Percentiles rank a stretch among this genome's conserved stretches.
These are phyloP conservation scores for Pseudopipra pipra DNA, from an alignment of 2,113 vertebrate species.

Conservation along the genomic window DNA sequence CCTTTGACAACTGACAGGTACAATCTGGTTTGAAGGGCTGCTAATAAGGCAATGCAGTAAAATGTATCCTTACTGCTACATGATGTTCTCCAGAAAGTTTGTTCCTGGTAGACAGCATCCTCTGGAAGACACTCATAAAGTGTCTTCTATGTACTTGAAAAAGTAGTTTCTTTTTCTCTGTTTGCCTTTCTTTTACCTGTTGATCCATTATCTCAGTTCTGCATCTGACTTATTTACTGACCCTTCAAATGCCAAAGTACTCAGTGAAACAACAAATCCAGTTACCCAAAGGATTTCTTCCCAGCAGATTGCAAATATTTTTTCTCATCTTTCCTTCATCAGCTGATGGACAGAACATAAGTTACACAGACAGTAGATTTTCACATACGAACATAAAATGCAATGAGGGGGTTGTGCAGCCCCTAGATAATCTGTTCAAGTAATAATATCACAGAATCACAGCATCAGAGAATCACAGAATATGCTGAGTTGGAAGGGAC, in stretches of 20 bases:
- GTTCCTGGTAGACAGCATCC: background rate
- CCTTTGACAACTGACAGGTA: background rate
- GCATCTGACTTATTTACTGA: background rate
- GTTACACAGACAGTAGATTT: background rate
- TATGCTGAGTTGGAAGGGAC: background rate
- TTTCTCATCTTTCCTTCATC: background rate
- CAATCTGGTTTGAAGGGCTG: background rate
- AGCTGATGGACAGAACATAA: rapidly evolving
- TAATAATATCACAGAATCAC: background rate
- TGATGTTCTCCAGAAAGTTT: background rate
- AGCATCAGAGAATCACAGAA: background rate
- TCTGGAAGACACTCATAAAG: background rate
- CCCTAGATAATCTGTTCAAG: background rate
- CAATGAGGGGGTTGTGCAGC: background rate
- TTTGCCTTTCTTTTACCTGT: background rate
- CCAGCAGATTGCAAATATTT: background rate
- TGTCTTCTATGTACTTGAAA: background rate
- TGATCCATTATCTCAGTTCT: background rate
- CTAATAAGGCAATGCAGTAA: background rate
- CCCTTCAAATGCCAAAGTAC: background rate
- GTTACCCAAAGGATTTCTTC: background rate
- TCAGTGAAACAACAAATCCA: background rate
- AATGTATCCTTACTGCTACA: background rate
- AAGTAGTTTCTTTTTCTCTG: background rate
- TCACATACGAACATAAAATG: background rate